Base-by-base conservation (phyloP, 2,888 invertebrate genomes). In the Drosophila eohydei region DNA sequence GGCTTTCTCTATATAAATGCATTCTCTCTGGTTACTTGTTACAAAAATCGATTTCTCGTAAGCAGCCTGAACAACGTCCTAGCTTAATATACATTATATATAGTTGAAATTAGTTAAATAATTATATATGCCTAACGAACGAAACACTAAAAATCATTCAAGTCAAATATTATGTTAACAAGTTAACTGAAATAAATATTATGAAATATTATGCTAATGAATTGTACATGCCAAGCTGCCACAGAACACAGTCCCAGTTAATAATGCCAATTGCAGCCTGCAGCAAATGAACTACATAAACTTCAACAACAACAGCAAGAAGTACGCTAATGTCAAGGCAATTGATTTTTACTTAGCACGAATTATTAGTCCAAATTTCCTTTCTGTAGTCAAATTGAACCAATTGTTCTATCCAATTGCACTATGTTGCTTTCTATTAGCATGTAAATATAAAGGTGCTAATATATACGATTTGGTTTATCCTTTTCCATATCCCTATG, bases 81-180 rank as follows among this genome's bases (percentile, higher is more conserved):
- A 78, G 73, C 78, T 60, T 72, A 64, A 59, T 48, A 58, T 54
- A 54, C 21, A 40, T 40, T 11, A 54, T 21, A 41, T 34, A 54
- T 71, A 55, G 55, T 58, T 65, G 16, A 76, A 61, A 71, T 77
- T 72, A 71, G 66, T 59, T 62, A 60, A 50, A 44, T n/a, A 60
- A 76, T 51, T 30, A 48, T 32, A 16, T 50, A 44, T 62, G 51
- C 46, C 26, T 44, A 71, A 72, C 41, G 81, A 82, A 84, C 75
- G 72, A 70, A 84, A 81, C 88, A 81, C 88, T 76, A 79, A 87
- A 79, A 81, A 73, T 55, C 46, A 70, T 58, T 69, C 50, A 64
- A 63, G 67, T 71, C 56, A 74, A 87, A 67, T 83, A 72, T 83
- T 71, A 60, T 46, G 63, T 83, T 75, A 62, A 38, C 40, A 60